Evolutionary conservation across 2,113 vertebrate genomes (phyloP).

Genomic region (Megaleporinus macrocephalus): DNA sequence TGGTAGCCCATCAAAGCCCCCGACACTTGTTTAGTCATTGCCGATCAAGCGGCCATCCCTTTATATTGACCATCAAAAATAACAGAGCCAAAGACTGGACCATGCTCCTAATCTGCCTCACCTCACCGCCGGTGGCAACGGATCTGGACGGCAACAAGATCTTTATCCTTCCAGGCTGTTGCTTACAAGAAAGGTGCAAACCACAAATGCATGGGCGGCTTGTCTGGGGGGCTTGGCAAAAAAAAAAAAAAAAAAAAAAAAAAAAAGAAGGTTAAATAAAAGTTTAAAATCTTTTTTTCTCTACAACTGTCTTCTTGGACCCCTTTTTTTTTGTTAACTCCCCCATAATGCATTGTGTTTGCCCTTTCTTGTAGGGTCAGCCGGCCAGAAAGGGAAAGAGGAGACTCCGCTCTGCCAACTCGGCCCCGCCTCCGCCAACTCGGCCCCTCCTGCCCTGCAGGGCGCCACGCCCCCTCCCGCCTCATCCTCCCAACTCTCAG

Average conservation of each 20-base stretch:
- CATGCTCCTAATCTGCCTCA: neutral
- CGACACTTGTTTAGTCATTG: neutral
- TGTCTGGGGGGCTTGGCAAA: constrained; percentile 87
- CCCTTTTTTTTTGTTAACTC: constrained; percentile 82
- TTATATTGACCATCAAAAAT: neutral
- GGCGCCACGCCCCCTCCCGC: constrained; percentile 80
- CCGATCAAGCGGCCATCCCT: neutral
- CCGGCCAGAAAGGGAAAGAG: constrained; percentile 90
- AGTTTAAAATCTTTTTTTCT: constrained; percentile 58
- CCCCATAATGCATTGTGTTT: constrained; percentile 99
- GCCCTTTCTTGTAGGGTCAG: constrained; percentile 88
- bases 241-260: constrained; percentile 72
- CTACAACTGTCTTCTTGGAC: constrained; percentile 73
- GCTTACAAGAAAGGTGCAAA: constrained; percentile 99
- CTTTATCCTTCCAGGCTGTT: constrained; percentile 85
- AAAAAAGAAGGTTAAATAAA: constrained; percentile 47
- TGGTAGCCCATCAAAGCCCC: neutral
- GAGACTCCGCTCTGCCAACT: constrained; percentile 76
- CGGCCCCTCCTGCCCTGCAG: constrained; percentile 70
- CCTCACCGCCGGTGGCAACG: neutral
- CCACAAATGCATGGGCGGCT: constrained; percentile 99
- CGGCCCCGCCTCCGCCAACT: constrained; percentile 57
- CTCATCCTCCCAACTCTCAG: constrained; percentile 63
- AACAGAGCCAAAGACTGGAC: constrained; percentile 13
- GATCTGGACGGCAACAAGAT: constrained; percentile 56